Evolutionary conservation across 2,888 invertebrate genomes (phyloP), one percentile per base, ranked within the genome.

Genomic region (Myopa testacea): DNA sequence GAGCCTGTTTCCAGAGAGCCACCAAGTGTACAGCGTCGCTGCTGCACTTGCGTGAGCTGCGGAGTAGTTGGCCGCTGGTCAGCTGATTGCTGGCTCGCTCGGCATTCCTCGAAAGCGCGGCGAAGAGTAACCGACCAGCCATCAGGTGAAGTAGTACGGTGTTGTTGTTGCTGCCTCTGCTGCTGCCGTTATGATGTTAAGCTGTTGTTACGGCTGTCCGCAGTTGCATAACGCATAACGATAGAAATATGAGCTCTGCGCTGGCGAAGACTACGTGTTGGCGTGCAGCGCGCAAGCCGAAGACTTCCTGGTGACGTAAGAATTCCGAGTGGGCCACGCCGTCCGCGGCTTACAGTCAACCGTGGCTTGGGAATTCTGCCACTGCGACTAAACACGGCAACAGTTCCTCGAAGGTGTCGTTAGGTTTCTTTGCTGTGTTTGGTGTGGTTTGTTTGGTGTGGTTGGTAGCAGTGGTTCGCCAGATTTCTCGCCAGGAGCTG

Each of bases 301-400:
- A 67, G 40, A 67, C 67, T 67, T 67, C 67, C 67, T 67, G 40
- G 40, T 40, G 40, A 38, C n/a, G 55, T 55, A 55, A 55, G 55
- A 55, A 55, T n/a, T n/a, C 16, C 10, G 16, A n/a, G 50, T 14
- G 50, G 3, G 34, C 26, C 26, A 26, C 26, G 26, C 26, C 38
- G 12, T 65, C 14, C 5, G 63, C 6, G 12, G 4, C 37, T 63
- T 5, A 63, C n/a, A n/a, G n/a, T n/a, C n/a, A n/a, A n/a, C n/a
- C 26, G 26, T 12, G 63, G 8, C 63, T 34, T 8, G 4, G 14
- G 34, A 34, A 10, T 6, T 63, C 34, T 34, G 6, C 26, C 63
- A 26, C 26, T 26, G 26, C 26, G 26, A 26, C 2, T 26, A 26
- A 26, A 2, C 26, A 26, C 26, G 26, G 26, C 26, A 26, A 26